A percentile compares a stretch with the other conserved stretches of the same genome.
Evolutionary conservation across 2,797 vertebrate genomes (phyloP).

Genomic region (Synaphobranchus kaupii): DNA sequence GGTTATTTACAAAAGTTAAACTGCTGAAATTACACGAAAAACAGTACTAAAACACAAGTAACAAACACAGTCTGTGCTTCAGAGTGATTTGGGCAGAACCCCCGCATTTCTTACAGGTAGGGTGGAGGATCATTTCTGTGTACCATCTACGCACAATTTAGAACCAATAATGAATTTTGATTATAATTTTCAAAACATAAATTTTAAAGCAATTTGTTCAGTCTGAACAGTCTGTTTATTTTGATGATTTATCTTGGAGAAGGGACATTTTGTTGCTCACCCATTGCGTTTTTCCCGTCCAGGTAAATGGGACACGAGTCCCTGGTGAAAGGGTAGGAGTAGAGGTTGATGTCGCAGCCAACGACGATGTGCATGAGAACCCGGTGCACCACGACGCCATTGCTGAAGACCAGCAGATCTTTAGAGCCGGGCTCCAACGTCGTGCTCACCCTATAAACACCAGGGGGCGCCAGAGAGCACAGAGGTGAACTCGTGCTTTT

Average conservation of each 20-base stretch:
- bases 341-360: conserved; percentile 8
- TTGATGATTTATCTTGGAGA: not conserved
- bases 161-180: not conserved
- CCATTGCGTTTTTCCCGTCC: not conserved
- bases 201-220: not conserved
- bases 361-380: not conserved
- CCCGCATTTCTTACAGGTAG: not conserved
- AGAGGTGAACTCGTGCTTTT: not conserved
- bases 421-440: not conserved
- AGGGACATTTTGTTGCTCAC: not conserved
- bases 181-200: not conserved
- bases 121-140: too few relatives aligned
- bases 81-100: not conserved
- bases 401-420: conserved; percentile 3
- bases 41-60: too few relatives aligned
- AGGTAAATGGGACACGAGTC: conserved; percentile 1
- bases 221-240: not conserved
- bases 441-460: not conserved
- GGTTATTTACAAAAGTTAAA: too few relatives aligned
- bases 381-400: not conserved
- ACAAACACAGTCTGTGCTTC: too few relatives aligned
- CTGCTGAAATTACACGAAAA: too few relatives aligned
- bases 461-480: not conserved
- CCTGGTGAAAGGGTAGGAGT: not conserved
- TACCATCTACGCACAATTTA: not conserved